A percentile compares a stretch with the other conserved stretches of the same genome.
Evolutionary conservation across 2,113 vertebrate genomes (phyloP).

Genomic region (Callipepla californica): DNA sequence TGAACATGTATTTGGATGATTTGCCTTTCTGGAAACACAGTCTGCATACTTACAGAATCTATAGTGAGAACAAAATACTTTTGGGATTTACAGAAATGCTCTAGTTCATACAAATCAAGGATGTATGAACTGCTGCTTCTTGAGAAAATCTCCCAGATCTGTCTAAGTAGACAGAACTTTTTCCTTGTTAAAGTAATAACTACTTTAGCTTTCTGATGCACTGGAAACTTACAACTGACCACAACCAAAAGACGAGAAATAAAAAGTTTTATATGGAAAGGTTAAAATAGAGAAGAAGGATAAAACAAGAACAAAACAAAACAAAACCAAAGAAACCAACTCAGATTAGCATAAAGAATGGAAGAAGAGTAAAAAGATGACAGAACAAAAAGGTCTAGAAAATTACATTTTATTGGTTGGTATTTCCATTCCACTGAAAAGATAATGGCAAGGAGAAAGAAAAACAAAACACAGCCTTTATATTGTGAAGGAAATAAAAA

Average conservation of each 20-base stretch:
- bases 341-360: not conserved
- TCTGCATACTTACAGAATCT: not conserved
- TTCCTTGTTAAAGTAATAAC: not conserved
- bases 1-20: not conserved
- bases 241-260: not conserved
- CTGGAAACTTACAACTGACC: not conserved
- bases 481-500: not conserved
- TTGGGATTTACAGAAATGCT: not conserved
- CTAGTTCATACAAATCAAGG: not conserved
- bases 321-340: not conserved
- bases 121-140: not conserved
- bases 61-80: not conserved
- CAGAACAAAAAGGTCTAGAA: not conserved
- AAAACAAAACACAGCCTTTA: not conserved
- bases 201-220: not conserved
- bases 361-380: not conserved
- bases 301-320: not conserved
- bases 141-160: not conserved
- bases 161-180: accelerated
- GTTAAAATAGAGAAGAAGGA: not conserved
- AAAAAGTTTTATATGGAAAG: not conserved
- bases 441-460: not conserved
- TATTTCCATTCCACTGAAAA: not conserved
- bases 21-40: not conserved
- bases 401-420: not conserved